A percentile compares a stretch with the other conserved stretches of the same genome.
These are phyloP conservation scores for Acinonyx jubatus DNA, from an alignment of 2,113 vertebrate genomes.

Conservation along the genomic window DNA sequence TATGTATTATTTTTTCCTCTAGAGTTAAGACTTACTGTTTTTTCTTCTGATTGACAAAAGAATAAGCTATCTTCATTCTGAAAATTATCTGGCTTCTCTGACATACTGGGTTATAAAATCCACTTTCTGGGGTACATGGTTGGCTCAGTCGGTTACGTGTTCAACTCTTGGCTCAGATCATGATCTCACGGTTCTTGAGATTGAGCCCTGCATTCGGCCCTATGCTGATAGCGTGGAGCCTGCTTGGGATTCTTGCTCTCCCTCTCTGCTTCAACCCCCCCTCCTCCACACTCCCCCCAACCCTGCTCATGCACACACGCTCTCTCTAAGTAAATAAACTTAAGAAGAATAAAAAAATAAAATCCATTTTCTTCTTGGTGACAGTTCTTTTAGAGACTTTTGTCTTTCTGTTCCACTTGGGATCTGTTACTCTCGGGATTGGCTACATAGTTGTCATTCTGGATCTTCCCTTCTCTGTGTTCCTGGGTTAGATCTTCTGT, in stretches of 20 bases:
- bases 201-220: too few species aligned
- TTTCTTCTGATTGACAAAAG: neutral
- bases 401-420: neutral
- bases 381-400: neutral
- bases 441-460: neutral
- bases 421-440: neutral
- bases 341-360: neutral
- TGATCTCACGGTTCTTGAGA: too few species aligned
- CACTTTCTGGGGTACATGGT: neutral
- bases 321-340: too few species aligned
- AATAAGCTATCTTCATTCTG: neutral
- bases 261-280: too few species aligned
- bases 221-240: too few species aligned
- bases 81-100: neutral
- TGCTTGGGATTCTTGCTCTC: too few species aligned
- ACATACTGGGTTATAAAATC: neutral
- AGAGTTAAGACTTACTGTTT: neutral
- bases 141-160: too few species aligned
- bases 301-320: too few species aligned
- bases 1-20: neutral
- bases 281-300: accelerated
- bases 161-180: too few species aligned
- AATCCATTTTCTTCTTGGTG: neutral
- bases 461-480: neutral
- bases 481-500: neutral